phyloP scores from a whole-genome alignment of 2,797 vertebrate genomes.

The Agapornis canus region DNA sequence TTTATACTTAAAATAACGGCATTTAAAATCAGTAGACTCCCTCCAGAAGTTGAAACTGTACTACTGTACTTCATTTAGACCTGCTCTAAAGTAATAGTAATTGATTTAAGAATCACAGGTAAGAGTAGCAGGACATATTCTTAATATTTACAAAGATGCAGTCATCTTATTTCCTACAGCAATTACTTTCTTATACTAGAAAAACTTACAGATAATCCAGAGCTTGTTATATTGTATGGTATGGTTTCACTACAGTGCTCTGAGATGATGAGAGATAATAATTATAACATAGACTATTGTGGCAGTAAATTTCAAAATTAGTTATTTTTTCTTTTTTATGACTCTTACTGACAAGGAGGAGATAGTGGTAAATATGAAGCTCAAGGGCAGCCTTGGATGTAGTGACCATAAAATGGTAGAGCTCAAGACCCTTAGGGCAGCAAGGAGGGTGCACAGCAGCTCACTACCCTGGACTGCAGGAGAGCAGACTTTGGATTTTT shows the following conservation, averaged over 20 bases:
- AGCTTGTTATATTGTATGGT: background rate
- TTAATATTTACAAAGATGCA: background rate
- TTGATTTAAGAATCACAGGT: background rate
- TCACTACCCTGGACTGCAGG: background rate
- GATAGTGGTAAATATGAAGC: background rate
- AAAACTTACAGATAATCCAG: background rate
- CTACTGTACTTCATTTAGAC: background rate
- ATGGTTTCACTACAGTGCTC: background rate
- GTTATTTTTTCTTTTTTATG: background rate
- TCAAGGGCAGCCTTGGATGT: background rate
- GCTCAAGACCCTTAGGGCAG: background rate
- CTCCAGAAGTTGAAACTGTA: background rate
- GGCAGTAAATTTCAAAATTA: background rate
- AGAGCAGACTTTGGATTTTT: background rate
- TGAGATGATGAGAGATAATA: background rate
- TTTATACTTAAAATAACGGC: background rate
- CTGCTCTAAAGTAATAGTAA: background rate
- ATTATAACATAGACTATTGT: background rate
- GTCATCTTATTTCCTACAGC: background rate
- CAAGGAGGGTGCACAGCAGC: accelerated
- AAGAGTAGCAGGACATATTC: background rate
- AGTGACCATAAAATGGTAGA: background rate
- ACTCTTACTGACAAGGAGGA: background rate
- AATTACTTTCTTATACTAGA: background rate
- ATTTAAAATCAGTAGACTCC: background rate